Conservation (phyloP, 2,113 vertebrate species). For the Diadophis punctatus region DNA sequence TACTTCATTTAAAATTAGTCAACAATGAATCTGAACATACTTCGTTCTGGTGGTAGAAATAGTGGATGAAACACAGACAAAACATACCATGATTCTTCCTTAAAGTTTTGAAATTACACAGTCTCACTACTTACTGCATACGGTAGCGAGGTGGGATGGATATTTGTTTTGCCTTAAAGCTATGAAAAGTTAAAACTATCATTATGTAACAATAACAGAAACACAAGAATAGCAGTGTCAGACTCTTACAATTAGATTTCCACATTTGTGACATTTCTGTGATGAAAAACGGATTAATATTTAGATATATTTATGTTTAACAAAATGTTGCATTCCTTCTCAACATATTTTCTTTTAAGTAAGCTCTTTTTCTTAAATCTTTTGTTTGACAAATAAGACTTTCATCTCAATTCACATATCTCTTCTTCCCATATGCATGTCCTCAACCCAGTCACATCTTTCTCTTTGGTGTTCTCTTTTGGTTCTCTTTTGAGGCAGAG, state of each 20-base stretch:
- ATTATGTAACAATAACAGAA: background rate
- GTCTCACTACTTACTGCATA: background rate
- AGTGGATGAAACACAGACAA: background rate
- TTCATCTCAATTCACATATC: constrained; percentile 31
- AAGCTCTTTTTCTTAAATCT: constrained; percentile 23
- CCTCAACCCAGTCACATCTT: constrained; percentile 47
- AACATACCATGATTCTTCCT: background rate
- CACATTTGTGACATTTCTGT: constrained; percentile 11
- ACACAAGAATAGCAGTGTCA: background rate
- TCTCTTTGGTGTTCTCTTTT: constrained; percentile 45
- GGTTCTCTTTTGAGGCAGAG: constrained; percentile 55
- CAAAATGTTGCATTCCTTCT: background rate
- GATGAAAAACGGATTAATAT: constrained; percentile 11
- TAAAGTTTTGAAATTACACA: background rate
- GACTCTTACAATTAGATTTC: background rate
- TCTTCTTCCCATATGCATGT: constrained; percentile 41
- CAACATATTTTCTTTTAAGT: background rate
- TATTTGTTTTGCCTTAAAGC: background rate
- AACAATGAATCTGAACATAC: background rate
- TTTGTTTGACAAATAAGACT: constrained; percentile 21
- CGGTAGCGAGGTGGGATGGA: background rate
- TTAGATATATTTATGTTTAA: constrained; percentile 16
- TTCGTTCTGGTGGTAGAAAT: background rate
- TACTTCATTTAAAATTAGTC: constrained; percentile 14
- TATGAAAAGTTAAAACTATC: background rate